Evolutionary conservation across 2,113 vertebrate species (phyloP), one percentile per base, ranked within the genome.

Genomic region (Archilochus colubris): DNA sequence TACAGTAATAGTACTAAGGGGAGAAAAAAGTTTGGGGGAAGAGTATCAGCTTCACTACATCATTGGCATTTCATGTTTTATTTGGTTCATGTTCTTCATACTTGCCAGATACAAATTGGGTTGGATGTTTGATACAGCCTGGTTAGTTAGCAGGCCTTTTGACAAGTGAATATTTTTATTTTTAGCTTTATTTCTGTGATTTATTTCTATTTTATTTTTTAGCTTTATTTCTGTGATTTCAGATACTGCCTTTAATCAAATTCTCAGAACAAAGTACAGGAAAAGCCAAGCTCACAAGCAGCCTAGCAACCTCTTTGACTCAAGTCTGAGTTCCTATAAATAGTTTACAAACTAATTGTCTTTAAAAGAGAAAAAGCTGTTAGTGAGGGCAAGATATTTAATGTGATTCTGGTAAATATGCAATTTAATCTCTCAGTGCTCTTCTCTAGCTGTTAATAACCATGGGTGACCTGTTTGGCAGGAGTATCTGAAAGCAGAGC

Each of bases 271-370:
- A 70, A 86, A 91, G 77, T 57, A 63, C 46, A 59, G 74, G 44
- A 82, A 82, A 69, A 89, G 16, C 57, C 43, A 63, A 58, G 15
- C 55, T 90, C 38, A 15, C 55, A 78, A 50, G 23, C 68, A 88
- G 72, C 20, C 55, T 59, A 63, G 86, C 25, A 59, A 77, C 20
- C 72, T 70, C 64, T 75, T 84, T 75, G 48, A 93, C 53, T 91
- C 92, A 6, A 64, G n/a, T 72, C 53, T 82, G 57, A 73, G 36
- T 85, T 91, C 50, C 59, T 36, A 69, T 79, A 79, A 85, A 75
- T 91, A 86, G 70, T 91, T 87, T 85, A 57, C 80, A 73, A 91
- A 85, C 31, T 85, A 83, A 94, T 91, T 89, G 36, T 62, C n/a
- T 95, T 95, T 82, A 81, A 69, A 87, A 74, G 59, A 80, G 63